Evolutionary conservation across 2,888 invertebrate genomes (phyloP).

Genomic region (Sipunculus nudus): DNA sequence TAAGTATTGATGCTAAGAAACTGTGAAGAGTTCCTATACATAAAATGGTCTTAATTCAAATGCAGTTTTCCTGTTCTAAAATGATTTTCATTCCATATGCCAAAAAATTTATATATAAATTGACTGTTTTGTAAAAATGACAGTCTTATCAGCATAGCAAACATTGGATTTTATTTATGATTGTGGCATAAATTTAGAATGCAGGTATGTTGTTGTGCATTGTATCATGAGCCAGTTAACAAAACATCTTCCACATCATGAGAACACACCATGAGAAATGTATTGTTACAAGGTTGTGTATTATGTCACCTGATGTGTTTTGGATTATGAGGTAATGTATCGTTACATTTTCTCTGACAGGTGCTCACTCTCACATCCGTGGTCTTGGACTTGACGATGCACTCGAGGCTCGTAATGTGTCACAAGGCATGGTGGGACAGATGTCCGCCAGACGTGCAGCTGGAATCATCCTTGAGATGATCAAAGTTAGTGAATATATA

Average conservation of each 20-base stretch:
- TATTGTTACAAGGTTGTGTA: no score
- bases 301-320: no score
- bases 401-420: slow-evolving; percentile 87
- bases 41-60: not conserved
- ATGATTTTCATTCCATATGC: not conserved
- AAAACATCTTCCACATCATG: no score
- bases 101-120: not conserved
- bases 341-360: slow-evolving; percentile 45
- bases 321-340: not conserved
- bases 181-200: no score
- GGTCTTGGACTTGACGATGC: slow-evolving; percentile 95
- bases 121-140: not conserved
- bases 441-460: slow-evolving; percentile 91
- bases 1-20: no score
- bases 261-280: no score
- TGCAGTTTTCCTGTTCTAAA: not conserved
- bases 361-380: slow-evolving; percentile 98
- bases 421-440: slow-evolving; percentile 96
- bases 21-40: not conserved
- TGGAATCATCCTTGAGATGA: slow-evolving; percentile 96
- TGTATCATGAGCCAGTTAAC: no score
- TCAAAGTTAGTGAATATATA: slow-evolving; percentile 72
- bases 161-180: not conserved
- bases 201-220: no score
- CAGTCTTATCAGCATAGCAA: not conserved